A percentile compares a stretch with the other conserved stretches of the same genome.
Conservation (phyloP, 2,113 vertebrate species). For the Montifringilla adamsi region DNA sequence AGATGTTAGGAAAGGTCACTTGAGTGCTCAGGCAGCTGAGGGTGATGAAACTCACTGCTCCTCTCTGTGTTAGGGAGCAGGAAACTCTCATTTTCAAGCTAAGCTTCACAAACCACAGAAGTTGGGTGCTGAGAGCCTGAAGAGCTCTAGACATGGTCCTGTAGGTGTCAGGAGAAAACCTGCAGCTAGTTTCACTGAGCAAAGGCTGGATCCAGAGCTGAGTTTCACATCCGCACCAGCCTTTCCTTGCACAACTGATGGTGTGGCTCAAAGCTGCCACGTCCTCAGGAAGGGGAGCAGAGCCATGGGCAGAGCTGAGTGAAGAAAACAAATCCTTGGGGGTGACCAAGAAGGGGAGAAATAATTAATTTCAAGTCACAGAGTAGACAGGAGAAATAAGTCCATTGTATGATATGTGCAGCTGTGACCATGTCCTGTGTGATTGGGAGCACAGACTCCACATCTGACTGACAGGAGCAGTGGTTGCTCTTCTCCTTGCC, state of each 20-base stretch:
- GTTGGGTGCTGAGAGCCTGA: neutral
- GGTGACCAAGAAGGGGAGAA: neutral
- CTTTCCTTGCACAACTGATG: neutral
- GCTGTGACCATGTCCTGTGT: accelerated
- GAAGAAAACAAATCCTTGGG: neutral
- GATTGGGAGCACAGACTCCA: neutral
- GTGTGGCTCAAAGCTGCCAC: neutral
- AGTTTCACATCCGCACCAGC: neutral
- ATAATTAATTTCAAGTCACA: neutral
- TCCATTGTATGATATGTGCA: neutral
- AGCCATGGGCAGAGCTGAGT: neutral
- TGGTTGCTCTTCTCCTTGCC: neutral
- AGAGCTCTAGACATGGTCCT: neutral
- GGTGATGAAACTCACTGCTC: neutral
- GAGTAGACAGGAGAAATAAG: neutral
- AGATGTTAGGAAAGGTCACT: neutral
- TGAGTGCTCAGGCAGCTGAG: neutral
- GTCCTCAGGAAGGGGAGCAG: neutral
- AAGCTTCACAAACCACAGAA: neutral
- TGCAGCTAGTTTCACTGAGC: neutral
- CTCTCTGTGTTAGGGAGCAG: neutral
- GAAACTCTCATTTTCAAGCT: neutral
- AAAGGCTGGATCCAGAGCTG: neutral
- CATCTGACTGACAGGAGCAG: neutral
- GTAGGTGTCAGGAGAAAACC: neutral